A percentile compares a stretch with the other conserved stretches of the same genome.
These are phyloP conservation scores for Planiliza haematocheilus DNA, from an alignment of 2,113 vertebrate species.

Conservation along the genomic window DNA sequence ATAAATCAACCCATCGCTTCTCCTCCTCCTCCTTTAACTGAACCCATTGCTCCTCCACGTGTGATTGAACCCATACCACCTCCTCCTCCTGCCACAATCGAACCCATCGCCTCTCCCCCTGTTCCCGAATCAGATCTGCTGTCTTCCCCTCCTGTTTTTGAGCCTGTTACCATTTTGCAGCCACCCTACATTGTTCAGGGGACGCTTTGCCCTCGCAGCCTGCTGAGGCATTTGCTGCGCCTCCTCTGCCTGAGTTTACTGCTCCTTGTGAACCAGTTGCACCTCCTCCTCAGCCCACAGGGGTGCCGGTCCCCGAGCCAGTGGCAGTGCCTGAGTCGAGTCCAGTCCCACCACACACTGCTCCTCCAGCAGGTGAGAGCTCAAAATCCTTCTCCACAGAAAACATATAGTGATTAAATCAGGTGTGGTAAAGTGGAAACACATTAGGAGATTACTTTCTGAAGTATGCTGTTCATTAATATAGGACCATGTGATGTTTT, in stretches of 20 bases:
- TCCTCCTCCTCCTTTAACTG: slow-evolving; percentile 36
- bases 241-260: slow-evolving; percentile 61
- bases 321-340: slow-evolving; percentile 29
- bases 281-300: slow-evolving; percentile 68
- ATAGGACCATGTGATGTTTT: not conserved
- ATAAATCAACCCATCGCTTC: slow-evolving; percentile 42
- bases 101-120: slow-evolving; percentile 29
- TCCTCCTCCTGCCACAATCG: slow-evolving; percentile 38
- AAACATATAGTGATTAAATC: not conserved
- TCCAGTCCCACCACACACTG: slow-evolving; percentile 48
- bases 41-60: slow-evolving; percentile 46
- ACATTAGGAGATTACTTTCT: too few relatives aligned
- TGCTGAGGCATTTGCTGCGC: slow-evolving; percentile 51
- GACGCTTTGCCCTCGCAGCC: slow-evolving; percentile 43
- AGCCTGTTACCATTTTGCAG: slow-evolving; percentile 42
- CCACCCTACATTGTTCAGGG: slow-evolving; percentile 33
- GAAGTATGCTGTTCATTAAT: not conserved
- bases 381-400: not conserved
- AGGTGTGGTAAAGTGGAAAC: not conserved
- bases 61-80: slow-evolving; percentile 48
- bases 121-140: slow-evolving; percentile 37
- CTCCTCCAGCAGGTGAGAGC: slow-evolving; percentile 70
- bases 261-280: slow-evolving; percentile 72
- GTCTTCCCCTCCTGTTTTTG: slow-evolving; percentile 43
- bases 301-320: slow-evolving; percentile 58